Evolutionary conservation across 2,888 invertebrate genomes (phyloP), one percentile per base, ranked within the genome.

Genomic region (Clitarchus hookeri): DNA sequence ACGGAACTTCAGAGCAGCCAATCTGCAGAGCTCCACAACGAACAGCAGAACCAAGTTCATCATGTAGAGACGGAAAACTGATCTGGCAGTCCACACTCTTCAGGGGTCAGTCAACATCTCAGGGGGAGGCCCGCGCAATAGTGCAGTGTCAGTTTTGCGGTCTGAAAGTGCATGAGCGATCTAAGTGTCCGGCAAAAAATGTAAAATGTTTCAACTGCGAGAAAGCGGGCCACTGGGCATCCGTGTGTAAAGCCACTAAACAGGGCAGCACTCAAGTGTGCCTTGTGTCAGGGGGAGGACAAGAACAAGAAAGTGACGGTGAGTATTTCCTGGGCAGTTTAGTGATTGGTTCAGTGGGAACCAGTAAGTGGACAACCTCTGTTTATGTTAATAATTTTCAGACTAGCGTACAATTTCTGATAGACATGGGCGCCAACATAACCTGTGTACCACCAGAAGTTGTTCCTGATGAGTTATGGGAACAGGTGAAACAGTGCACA

Each of bases 321-420:
- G n/a, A n/a, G n/a, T n/a, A n/a, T n/a, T n/a, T 36, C 2, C 36
- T 36, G 36, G 36, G 36, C 36, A n/a, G 65, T n/a, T 65, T 12
- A 65, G 3, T 19, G n/a, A 2, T 65, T 16, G 23, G 19, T n/a
- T 19, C 23, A 16, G 23, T 11, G 16, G 65, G 19, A n/a, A 65
- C n/a, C 19, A n/a, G 16, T n/a, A 16, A 65, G 65, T 65, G 65
- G n/a, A 65, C 65, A 19, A 65, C n/a, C n/a, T n/a, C 8, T 16
- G 65, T 65, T 12, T 36, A 82, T 82, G 53, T 44, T 11, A 84
- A 27, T 80, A 65, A 78, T 78, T 86, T 25, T 78, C 0, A 23
- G n/a, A 65, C n/a, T 19, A n/a, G 23, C 3, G 65, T 65, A 65
- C 11, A 65, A 19, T 65, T 65, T 23, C 65, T 65, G 19, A 65